A percentile compares a stretch with the other conserved stretches of the same genome.
Evolutionary conservation across 2,113 vertebrate genomes (phyloP).

Genomic region (Otocyon megalotis): DNA sequence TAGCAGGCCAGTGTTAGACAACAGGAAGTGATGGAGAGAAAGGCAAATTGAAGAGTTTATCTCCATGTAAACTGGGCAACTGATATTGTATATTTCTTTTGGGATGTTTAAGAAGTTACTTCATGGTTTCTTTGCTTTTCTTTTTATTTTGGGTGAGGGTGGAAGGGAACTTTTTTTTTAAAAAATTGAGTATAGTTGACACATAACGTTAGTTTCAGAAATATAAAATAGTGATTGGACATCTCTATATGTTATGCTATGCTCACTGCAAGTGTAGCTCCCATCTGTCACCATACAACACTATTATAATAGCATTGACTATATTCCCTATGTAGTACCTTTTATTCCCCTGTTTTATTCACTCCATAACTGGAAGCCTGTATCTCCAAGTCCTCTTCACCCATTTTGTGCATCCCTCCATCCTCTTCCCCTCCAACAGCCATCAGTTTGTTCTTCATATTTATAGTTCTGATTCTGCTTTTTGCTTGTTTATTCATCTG

Average conservation of each 20-base stretch:
- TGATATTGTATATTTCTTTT: neutral
- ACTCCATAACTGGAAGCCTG: neutral
- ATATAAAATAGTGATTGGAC: accelerated
- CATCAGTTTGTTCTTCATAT: neutral
- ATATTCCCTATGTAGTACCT: neutral
- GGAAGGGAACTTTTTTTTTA: constrained; percentile 16
- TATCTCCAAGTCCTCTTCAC: neutral
- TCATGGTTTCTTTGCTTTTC: constrained; percentile 15
- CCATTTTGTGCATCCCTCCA: neutral
- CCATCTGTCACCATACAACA: neutral
- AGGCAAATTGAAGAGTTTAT: neutral
- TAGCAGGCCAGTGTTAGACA: neutral
- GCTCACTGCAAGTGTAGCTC: neutral
- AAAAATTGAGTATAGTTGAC: neutral
- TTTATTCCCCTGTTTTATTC: neutral
- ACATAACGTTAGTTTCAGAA: neutral
- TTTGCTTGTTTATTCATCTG: neutral
- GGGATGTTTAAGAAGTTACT: neutral
- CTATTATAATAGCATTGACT: neutral
- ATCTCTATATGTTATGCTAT: neutral
- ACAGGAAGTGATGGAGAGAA: neutral
- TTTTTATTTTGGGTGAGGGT: neutral
- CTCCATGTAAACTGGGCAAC: neutral
- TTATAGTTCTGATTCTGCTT: neutral
- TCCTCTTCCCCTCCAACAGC: neutral